Evolutionary conservation across 2,113 vertebrate genomes (phyloP).

Genomic region (Ariopsis seemanni): DNA sequence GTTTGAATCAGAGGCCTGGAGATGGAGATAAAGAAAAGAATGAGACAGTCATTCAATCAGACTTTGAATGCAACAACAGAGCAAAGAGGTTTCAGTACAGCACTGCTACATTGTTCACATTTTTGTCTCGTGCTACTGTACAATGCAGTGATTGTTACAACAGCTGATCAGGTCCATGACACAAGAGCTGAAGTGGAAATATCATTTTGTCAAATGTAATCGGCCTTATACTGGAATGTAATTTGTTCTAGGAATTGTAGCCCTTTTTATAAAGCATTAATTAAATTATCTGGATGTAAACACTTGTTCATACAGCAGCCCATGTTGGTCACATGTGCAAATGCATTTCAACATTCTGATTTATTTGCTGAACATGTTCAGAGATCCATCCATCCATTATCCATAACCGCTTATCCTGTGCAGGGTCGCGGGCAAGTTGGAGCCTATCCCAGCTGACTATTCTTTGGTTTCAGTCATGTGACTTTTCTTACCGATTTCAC

Average conservation of each 20-base stretch:
- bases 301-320: background rate
- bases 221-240: background rate
- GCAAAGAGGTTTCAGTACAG: background rate
- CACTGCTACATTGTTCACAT: background rate
- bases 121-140: background rate
- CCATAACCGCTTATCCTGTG: no score
- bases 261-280: background rate
- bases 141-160: conserved; percentile 2
- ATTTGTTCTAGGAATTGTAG: background rate
- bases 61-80: conserved; percentile 19
- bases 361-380: background rate
- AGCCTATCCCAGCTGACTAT: no score
- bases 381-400: no score
- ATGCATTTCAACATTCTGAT: background rate
- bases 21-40: conserved; percentile 36
- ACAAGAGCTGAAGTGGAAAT: conserved; percentile 1
- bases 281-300: background rate
- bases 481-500: no score
- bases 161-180: background rate
- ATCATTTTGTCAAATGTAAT: conserved; percentile 15
- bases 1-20: conserved; percentile 32
- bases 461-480: no score
- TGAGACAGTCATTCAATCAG: conserved; percentile 5
- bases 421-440: no score
- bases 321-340: background rate